Base-by-base conservation (phyloP, 2,888 invertebrate species). In the Chromoteleia sp. region DNA sequence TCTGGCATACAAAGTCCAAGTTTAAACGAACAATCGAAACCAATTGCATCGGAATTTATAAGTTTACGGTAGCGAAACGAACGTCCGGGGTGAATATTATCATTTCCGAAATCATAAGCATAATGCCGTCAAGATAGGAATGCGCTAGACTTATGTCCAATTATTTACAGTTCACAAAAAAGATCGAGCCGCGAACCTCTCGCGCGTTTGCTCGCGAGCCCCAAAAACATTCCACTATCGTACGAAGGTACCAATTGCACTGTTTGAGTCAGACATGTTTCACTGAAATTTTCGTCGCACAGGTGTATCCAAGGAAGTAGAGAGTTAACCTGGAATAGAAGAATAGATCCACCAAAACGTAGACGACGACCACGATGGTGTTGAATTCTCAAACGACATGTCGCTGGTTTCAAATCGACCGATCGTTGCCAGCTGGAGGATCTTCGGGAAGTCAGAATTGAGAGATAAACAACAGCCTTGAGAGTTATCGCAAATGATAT, bases 71-170 rank as follows among this genome's bases (percentile, higher is more conserved):
- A 33, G 39, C 6, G 10, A 39, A 39, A 39, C 1, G 12, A 39
- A 25, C 3, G 25, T 25, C 14, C 45, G 7, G 21, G n/a, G 25
- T 48, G n/a, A n/a, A 29, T 25, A 41, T 30, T 3, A 21, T 48
- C 10, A 56, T 36, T 45, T 14, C 7, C n/a, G 8, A 33, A 17
- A 43, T 74, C 39, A 59, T 83, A 81, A 45, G 75, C 56, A 45
- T 58, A 29, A 58, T 67, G 75, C 54, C 76, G 76, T 76, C 68
- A 86, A 86, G 85, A 84, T 85, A 88, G 88, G 89, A 89, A 89
- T 89, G 89, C 89, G 86, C 85, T 85, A 87, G 89, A 86, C 85
- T 86, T 89, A 88, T 89, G 63, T 89, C 88, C 88, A 88, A 86
- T 50, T 88, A 88, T 88, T 88, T 88, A 88, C 88, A 88, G 80